Conservation (phyloP, 2,797 vertebrate genomes). For the Balearica regulorum region DNA sequence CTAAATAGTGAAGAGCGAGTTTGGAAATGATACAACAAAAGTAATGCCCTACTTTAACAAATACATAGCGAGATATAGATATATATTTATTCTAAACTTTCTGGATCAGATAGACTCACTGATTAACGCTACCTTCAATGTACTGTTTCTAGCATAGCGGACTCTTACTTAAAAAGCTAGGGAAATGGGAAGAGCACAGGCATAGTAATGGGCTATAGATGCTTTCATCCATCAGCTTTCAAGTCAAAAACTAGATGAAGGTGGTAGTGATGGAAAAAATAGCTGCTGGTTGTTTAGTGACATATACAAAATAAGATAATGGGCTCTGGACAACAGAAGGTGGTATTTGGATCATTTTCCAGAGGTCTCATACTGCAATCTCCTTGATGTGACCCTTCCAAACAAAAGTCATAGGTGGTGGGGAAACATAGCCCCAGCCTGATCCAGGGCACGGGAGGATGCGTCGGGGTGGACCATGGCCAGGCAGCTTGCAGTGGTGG, state of each 20-base stretch:
- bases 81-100: constrained; percentile 19
- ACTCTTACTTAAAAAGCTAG: constrained; percentile 5
- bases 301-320: not conserved
- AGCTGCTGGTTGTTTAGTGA: not conserved
- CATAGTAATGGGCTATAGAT: not conserved
- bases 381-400: not conserved
- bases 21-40: constrained; percentile 66
- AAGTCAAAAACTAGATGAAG: not conserved
- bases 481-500: not conserved
- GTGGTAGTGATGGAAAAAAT: not conserved
- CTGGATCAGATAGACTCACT: not conserved
- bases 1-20: constrained; percentile 67
- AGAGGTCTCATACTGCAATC: not conserved
- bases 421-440: not conserved
- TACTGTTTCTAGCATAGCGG: not conserved
- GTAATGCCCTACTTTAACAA: constrained; percentile 47
- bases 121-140: constrained; percentile 46
- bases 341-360: not conserved
- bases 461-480: too few species aligned
- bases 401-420: not conserved
- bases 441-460: not conserved
- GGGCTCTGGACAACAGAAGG: not conserved
- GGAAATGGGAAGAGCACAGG: constrained; percentile 1
- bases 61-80: not conserved
- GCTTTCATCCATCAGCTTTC: not conserved